These are phyloP conservation scores for Torymus tubicola DNA, from an alignment of 2,888 invertebrate genomes.

Conservation along the genomic window DNA sequence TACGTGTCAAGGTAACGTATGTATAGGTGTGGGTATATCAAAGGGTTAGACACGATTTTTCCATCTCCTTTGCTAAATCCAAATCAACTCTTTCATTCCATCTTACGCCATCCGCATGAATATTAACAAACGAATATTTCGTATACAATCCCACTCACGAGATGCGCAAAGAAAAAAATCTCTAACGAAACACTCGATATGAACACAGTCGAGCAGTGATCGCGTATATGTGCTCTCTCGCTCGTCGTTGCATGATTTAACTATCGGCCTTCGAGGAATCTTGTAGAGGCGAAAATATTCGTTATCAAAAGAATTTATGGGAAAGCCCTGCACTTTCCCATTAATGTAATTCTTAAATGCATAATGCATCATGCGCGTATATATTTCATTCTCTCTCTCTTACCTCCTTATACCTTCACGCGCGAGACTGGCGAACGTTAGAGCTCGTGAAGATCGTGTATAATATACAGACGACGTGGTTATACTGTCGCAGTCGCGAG, in stretches of 20 bases:
- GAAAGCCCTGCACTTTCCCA: constrained; percentile 55
- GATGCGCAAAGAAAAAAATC: too few relatives aligned
- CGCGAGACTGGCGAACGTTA: too few relatives aligned
- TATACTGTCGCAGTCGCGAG: constrained; percentile 3
- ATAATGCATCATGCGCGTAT: constrained; percentile 52
- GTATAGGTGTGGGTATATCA: too few relatives aligned
- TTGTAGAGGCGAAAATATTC: constrained; percentile 19
- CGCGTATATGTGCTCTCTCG: too few relatives aligned
- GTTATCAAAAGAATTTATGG: constrained; percentile 48
- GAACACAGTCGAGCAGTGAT: not conserved
- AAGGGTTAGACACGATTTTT: too few relatives aligned
- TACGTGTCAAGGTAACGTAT: too few relatives aligned
- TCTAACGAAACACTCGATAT: not conserved
- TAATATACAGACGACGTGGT: not conserved
- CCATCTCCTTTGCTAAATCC: too few relatives aligned
- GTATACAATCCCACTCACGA: too few relatives aligned
- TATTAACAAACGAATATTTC: too few relatives aligned
- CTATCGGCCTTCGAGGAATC: constrained; percentile 20
- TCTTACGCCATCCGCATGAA: too few relatives aligned
- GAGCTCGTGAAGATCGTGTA: constrained; percentile 49
- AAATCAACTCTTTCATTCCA: too few relatives aligned
- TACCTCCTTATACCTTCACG: too few relatives aligned
- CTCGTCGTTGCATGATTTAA: constrained; percentile 16
- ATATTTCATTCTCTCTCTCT: constrained; percentile 47
- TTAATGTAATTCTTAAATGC: constrained; percentile 49